Evolutionary conservation across 2,888 invertebrate species (phyloP).

Genomic region (Sinopyrophorus schimmeli): DNA sequence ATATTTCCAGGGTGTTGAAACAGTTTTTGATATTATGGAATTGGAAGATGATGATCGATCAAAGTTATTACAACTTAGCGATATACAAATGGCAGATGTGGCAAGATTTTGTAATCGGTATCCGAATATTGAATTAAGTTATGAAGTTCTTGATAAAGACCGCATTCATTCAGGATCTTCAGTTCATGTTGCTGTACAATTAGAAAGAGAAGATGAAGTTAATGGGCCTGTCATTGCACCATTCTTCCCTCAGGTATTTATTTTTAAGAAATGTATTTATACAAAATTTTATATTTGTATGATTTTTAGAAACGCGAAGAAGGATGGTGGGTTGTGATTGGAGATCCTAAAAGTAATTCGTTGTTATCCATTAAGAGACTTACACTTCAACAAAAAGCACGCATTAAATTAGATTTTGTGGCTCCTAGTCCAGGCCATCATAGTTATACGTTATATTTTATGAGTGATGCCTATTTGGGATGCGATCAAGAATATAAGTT

Average conservation of each 20-base stretch:
- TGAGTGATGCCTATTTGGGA: constrained; percentile 99
- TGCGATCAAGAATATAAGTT: constrained; percentile 99
- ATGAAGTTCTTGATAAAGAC: constrained; percentile 85
- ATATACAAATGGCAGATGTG: constrained; percentile 94
- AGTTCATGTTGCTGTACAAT: constrained; percentile 85
- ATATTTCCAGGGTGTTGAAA: constrained; percentile 69
- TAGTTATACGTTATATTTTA: constrained; percentile 94
- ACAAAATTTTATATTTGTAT: constrained; percentile 8
- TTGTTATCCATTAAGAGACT: constrained; percentile 95
- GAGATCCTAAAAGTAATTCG: constrained; percentile 92
- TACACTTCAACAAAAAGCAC: constrained; percentile 90
- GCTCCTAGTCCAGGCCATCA: constrained; percentile 88
- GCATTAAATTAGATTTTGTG: constrained; percentile 87
- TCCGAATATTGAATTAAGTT: constrained; percentile 95
- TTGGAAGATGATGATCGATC: constrained; percentile 88
- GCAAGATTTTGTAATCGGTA: constrained; percentile 98
- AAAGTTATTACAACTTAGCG: constrained; percentile 76
- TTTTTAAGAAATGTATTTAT: background rate
- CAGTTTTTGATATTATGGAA: constrained; percentile 95
- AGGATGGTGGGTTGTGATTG: constrained; percentile 99
- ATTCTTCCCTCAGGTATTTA: constrained; percentile 86
- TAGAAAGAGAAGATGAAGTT: constrained; percentile 97
- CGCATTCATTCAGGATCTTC: constrained; percentile 79
- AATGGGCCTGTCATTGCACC: constrained; percentile 98
- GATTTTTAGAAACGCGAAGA: constrained; percentile 79